Evolutionary conservation across 2,797 vertebrate genomes (phyloP).

Genomic region (Sebastes oblongus): DNA sequence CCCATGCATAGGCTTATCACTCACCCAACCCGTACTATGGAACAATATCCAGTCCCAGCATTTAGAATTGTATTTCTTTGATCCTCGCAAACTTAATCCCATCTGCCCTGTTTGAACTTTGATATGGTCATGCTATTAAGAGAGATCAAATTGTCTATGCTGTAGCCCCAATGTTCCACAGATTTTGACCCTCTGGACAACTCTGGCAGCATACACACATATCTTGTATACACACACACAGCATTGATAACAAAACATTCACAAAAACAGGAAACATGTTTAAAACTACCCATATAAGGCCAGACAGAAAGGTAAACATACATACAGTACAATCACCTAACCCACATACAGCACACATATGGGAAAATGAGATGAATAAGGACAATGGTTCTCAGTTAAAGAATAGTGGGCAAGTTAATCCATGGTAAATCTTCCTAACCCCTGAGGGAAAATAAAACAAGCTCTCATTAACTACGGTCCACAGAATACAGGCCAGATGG

Average conservation of each 20-base stretch:
- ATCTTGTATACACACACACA: not conserved
- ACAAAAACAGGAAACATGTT: conserved; percentile 1
- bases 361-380: conserved; percentile 57
- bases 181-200: conserved; percentile 29
- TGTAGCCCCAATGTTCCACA: conserved; percentile 22
- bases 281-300: conserved; percentile 13
- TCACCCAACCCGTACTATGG: conserved; percentile 28
- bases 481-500: conserved; percentile 79
- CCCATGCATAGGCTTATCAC: conserved; percentile 33
- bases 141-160: conserved; percentile 43
- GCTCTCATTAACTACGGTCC: conserved; percentile 78
- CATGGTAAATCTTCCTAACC: conserved; percentile 82
- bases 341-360: conserved; percentile 28
- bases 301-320: conserved; percentile 14
- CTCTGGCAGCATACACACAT: not conserved
- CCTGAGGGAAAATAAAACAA: conserved; percentile 80
- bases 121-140: conserved; percentile 53
- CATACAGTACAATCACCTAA: conserved; percentile 24
- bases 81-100: conserved; percentile 65
- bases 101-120: conserved; percentile 62
- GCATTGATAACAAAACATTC: conserved; percentile 3
- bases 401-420: conserved; percentile 79
- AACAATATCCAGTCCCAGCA: conserved; percentile 38
- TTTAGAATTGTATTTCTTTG: conserved; percentile 55
- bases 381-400: conserved; percentile 71